phyloP scores from a whole-genome alignment of 2,113 vertebrate species.

The Thunnus thynnus region DNA sequence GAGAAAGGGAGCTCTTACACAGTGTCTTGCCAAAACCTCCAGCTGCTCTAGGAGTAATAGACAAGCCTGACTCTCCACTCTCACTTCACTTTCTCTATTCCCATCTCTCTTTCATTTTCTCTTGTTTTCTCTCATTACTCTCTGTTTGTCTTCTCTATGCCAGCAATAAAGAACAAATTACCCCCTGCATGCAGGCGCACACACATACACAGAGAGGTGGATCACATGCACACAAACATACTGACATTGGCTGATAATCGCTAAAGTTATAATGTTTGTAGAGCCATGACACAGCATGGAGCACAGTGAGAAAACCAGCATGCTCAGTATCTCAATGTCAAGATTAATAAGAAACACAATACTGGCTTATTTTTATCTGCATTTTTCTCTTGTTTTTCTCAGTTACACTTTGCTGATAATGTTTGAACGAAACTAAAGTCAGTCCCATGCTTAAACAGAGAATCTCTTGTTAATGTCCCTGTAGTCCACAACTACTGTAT shows the following conservation, averaged over 20 bases:
- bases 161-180: slow-evolving; percentile 62
- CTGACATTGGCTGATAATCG: not conserved
- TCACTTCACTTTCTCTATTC: slow-evolving; percentile 9
- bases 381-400: slow-evolving; percentile 3
- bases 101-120: not conserved
- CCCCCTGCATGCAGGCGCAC: slow-evolving; percentile 39
- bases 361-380: not conserved
- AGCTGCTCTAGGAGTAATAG: slow-evolving; percentile 70
- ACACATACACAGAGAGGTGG: slow-evolving; percentile 45
- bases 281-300: not conserved
- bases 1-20: slow-evolving; percentile 63
- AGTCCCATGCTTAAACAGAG: slow-evolving; percentile 35
- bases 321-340: not conserved
- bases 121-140: slow-evolving; percentile 52
- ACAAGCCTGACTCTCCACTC: slow-evolving; percentile 35
- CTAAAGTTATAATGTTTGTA: not conserved
- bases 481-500: not conserved
- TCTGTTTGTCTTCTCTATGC: slow-evolving; percentile 54
- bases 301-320: not conserved
- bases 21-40: slow-evolving; percentile 71
- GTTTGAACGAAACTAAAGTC: not conserved
- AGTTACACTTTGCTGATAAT: slow-evolving; percentile 19
- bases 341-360: slow-evolving; percentile 1
- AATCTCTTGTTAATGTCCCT: slow-evolving; percentile 10
- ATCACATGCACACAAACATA: not conserved